Conservation (phyloP, 2,888 invertebrate species). For the Papilio demoleus region DNA sequence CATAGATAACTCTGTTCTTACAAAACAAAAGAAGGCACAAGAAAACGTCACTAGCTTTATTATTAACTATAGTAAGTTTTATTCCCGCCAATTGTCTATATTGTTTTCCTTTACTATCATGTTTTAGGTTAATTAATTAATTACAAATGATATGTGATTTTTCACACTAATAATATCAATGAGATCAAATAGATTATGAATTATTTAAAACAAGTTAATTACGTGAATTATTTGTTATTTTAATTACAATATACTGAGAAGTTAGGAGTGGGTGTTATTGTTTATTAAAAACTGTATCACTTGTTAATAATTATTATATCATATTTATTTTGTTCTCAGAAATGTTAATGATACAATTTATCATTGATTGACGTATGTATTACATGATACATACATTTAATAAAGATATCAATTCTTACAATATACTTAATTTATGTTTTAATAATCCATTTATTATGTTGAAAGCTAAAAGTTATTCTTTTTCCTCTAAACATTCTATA, state of each 20-base stretch:
- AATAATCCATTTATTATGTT: not conserved
- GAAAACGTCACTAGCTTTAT: no score
- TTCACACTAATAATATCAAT: no score
- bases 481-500: not conserved
- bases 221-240: no score
- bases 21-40: not conserved
- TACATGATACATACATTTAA: not conserved
- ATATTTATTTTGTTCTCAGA: slow-evolving; percentile 21
- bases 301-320: not conserved
- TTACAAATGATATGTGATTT: no score
- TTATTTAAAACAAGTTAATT: no score
- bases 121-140: no score
- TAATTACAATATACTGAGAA: slow-evolving; percentile 21
- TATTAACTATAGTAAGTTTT: not conserved
- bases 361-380: slow-evolving; percentile 20
- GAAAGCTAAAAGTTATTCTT: not conserved
- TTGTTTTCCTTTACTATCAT: not conserved
- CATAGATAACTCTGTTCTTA: not conserved
- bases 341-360: slow-evolving; percentile 22
- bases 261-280: not conserved
- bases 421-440: not conserved
- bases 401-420: not conserved
- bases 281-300: slow-evolving; percentile 18
- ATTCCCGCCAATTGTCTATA: not conserved
- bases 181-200: no score